Conservation (phyloP, 2,797 vertebrate genomes). For the Gouania willdenowi region DNA sequence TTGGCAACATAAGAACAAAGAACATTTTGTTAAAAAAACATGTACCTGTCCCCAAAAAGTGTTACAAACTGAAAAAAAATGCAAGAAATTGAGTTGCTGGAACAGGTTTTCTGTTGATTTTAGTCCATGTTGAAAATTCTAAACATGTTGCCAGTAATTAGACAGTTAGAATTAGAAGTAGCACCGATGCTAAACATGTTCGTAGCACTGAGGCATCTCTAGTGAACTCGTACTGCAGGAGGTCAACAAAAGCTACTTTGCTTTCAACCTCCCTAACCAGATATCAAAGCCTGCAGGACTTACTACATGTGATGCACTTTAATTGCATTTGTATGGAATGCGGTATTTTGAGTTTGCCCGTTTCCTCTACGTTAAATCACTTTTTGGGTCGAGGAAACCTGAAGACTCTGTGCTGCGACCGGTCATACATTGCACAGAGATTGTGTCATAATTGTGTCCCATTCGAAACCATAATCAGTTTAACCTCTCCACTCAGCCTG, state of each 20-base stretch:
- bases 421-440: constrained; percentile 56
- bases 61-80: too few species aligned
- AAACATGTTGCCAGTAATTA: too few species aligned
- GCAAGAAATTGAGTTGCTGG: too few species aligned
- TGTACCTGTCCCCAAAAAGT: too few species aligned
- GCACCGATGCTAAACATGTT: too few species aligned
- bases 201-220: too few species aligned
- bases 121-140: too few species aligned
- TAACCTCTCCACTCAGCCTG: constrained; percentile 67
- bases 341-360: constrained; percentile 67
- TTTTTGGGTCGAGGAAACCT: constrained; percentile 57
- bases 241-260: constrained; percentile 29
- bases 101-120: too few species aligned
- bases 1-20: background rate
- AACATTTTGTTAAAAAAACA: too few species aligned
- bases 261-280: constrained; percentile 40
- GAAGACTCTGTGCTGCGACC: constrained; percentile 41
- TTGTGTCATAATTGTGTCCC: constrained; percentile 75
- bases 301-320: constrained; percentile 50
- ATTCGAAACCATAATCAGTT: constrained; percentile 75
- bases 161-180: too few species aligned
- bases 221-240: constrained; percentile 10
- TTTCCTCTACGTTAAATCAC: constrained; percentile 71
- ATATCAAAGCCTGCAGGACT: constrained; percentile 59
- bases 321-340: constrained; percentile 77